Evolutionary conservation across 30 jellyfish, hydroid and myxozoan species (phyloP).

Genomic region (Pelagia noctiluca): DNA sequence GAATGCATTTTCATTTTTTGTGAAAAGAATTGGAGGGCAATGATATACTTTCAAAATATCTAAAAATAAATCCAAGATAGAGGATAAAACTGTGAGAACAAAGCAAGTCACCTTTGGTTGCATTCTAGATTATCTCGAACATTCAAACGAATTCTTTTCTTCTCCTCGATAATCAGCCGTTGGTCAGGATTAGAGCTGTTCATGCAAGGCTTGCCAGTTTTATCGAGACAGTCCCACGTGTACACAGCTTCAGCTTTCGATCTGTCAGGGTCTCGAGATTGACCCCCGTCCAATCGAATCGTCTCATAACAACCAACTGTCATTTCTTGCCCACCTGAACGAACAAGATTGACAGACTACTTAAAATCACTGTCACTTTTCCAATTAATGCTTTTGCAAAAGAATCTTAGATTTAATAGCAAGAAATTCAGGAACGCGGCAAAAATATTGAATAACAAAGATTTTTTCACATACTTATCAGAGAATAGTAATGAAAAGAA

Average conservation of each 20-base stretch:
- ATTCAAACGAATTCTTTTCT: background rate
- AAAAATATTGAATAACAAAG: no score
- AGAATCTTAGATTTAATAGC: background rate
- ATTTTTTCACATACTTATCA: no score
- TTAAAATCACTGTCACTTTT: background rate
- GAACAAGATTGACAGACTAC: background rate
- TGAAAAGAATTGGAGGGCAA: no score
- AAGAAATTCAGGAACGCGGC: no score
- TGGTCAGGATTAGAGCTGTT: constrained; percentile 18
- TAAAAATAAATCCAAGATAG: background rate
- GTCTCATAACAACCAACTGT: constrained; percentile 55
- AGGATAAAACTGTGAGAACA: background rate
- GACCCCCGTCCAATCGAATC: constrained; percentile 54
- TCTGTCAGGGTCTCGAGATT: constrained; percentile 52
- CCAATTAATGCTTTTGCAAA: background rate
- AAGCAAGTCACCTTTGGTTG: constrained; percentile 36
- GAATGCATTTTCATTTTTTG: no score
- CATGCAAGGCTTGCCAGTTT: constrained; percentile 55
- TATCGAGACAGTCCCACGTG: constrained; percentile 48
- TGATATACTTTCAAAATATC: no score
- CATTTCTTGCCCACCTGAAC: constrained; percentile 57
- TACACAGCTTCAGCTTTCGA: constrained; percentile 18
- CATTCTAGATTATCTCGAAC: constrained; percentile 41
- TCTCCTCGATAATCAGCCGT: constrained; percentile 39
- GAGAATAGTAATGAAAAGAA: no score